Conservation (phyloP, 1,140 invertebrate species). For the Tetragonula clypearis region DNA sequence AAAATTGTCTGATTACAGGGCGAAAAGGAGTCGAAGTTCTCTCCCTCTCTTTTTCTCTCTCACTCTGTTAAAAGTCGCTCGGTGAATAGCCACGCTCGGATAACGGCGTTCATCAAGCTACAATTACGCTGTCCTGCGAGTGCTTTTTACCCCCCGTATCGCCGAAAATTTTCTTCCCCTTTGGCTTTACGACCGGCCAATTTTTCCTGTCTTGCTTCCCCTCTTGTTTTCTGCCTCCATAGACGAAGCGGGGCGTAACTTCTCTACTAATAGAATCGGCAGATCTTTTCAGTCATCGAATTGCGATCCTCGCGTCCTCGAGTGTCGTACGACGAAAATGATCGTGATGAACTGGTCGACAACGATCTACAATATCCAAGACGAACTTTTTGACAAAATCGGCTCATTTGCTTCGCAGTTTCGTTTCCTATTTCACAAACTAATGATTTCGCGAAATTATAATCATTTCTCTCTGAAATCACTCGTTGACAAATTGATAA, state of each 20-base stretch:
- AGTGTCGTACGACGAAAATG: no score
- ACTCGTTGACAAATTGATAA: no score
- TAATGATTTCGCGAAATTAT: no score
- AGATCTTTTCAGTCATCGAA: background rate
- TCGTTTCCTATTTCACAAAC: no score
- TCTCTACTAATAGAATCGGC: background rate
- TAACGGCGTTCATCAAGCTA: conserved; percentile 17
- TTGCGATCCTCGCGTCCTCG: background rate
- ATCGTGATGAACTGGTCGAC: no score
- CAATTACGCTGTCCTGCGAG: conserved; percentile 9
- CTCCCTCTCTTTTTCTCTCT: background rate
- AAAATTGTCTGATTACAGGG: conserved; percentile 36
- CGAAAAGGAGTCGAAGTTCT: background rate
- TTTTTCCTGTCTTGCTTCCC: background rate
- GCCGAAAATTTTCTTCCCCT: conserved; percentile 7
- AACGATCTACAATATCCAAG: no score
- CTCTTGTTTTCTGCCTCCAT: background rate
- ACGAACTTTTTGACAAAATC: no score
- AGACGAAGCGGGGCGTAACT: background rate
- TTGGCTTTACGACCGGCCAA: background rate
- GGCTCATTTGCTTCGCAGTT: no score
- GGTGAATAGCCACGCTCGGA: background rate
- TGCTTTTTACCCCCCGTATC: background rate
- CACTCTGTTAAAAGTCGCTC: conserved; percentile 11
- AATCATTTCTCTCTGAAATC: no score